Evolutionary conservation across 2,113 vertebrate species (phyloP).

Genomic region (Pluvialis apricaria): DNA sequence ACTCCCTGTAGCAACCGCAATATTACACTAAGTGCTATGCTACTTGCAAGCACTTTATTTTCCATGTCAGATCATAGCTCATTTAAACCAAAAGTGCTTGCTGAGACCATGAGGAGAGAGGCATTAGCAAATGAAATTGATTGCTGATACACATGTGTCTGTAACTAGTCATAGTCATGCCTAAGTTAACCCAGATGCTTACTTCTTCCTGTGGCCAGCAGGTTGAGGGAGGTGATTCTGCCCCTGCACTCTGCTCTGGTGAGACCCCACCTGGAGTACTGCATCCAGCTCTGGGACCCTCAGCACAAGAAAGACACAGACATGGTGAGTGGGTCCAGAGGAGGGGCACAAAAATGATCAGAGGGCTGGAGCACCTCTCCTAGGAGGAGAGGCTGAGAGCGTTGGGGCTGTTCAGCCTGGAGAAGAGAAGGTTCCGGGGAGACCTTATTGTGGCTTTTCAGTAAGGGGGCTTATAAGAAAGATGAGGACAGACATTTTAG

Average conservation of each 20-base stretch:
- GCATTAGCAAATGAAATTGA: background rate
- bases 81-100: background rate
- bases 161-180: background rate
- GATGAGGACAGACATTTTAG: background rate
- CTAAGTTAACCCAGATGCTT: background rate
- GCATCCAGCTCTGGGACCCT: background rate
- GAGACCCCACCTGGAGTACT: background rate
- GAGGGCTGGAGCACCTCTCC: background rate
- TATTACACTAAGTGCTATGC: background rate
- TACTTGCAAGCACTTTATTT: background rate
- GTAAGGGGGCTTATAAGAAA: background rate
- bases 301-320: background rate
- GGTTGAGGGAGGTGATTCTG: background rate
- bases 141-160: background rate
- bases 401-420: background rate
- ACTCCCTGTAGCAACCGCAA: background rate
- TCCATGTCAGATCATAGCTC: background rate
- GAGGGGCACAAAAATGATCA: background rate
- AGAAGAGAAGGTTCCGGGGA: background rate
- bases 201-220: background rate
- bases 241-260: background rate
- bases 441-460: background rate
- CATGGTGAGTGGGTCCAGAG: background rate
- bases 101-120: background rate
- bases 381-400: background rate